phyloP scores from a whole-genome alignment of 1,140 invertebrate species.

The Mycetomoellerius zeteki region DNA sequence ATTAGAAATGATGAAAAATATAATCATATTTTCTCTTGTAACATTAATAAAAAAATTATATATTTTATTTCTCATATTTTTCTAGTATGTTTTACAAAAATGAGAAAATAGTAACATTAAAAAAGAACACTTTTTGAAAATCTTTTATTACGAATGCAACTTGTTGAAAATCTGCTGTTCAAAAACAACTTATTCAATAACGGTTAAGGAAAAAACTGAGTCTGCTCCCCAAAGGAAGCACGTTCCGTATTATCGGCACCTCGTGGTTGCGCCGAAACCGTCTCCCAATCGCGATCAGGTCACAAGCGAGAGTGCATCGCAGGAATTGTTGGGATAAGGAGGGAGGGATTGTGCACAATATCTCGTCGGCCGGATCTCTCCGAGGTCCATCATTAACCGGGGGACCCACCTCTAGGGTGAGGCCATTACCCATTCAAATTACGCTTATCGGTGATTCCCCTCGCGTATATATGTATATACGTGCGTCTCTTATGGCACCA shows the following conservation, averaged over 20 bases:
- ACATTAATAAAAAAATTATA: neutral
- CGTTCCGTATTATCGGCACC: slow-evolving; percentile 51
- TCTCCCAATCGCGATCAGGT: slow-evolving; percentile 67
- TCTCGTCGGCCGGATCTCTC: slow-evolving; percentile 68
- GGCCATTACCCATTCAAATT: slow-evolving; percentile 83
- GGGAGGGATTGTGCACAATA: slow-evolving; percentile 48
- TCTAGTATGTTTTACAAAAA: neutral
- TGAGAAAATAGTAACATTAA: neutral
- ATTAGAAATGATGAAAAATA: neutral
- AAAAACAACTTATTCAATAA: slow-evolving; percentile 30
- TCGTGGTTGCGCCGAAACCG: slow-evolving; percentile 59
- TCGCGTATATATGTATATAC: slow-evolving; percentile 67
- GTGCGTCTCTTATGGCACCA: slow-evolving; percentile 74
- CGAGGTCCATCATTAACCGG: slow-evolving; percentile 78
- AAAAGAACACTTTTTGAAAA: neutral
- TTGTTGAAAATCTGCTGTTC: neutral
- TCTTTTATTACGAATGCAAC: too few species aligned
- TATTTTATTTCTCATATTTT: neutral
- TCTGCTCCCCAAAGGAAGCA: neutral
- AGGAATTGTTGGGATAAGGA: neutral
- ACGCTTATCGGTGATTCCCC: slow-evolving; percentile 79
- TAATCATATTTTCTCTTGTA: neutral
- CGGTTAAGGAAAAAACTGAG: neutral
- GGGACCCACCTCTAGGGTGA: slow-evolving; percentile 75
- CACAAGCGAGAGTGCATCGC: slow-evolving; percentile 36